Conservation (phyloP, 2,797 vertebrate genomes). For the Anisognathus igniventris region DNA sequence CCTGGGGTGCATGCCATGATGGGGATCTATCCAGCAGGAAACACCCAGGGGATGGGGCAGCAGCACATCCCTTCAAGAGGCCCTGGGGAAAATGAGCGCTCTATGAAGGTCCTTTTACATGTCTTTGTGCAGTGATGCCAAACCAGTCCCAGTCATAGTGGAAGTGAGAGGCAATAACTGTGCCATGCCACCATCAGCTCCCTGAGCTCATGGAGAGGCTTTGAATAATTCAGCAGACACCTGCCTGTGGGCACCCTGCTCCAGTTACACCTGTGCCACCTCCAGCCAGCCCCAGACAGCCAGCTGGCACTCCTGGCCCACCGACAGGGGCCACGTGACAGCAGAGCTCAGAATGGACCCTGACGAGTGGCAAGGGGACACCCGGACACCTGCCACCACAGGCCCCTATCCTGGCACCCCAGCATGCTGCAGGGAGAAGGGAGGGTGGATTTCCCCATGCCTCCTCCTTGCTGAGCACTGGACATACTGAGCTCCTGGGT, state of each 20-base stretch:
- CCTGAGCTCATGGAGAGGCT: not conserved
- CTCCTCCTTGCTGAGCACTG: not conserved
- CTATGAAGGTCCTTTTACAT: not conserved
- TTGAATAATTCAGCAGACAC: not conserved
- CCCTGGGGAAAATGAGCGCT: not conserved
- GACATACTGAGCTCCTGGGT: not conserved
- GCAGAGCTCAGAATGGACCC: not conserved
- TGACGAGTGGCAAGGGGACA: accelerated
- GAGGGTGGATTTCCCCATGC: not conserved
- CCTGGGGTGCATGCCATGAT: not conserved
- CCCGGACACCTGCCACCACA: not conserved
- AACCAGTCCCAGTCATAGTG: not conserved
- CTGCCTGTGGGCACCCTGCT: not conserved
- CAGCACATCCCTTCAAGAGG: not conserved
- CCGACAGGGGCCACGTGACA: accelerated
- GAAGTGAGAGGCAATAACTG: not conserved
- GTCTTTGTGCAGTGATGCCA: not conserved
- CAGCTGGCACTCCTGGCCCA: not conserved
- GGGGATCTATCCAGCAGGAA: not conserved
- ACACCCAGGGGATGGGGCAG: not conserved
- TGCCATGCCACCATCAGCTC: not conserved
- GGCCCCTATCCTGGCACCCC: no score
- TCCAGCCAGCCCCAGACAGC: not conserved
- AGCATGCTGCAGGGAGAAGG: not conserved
- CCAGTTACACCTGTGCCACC: not conserved